phyloP scores from a whole-genome alignment of 2,888 invertebrate genomes.

The Melipona bicolor region DNA sequence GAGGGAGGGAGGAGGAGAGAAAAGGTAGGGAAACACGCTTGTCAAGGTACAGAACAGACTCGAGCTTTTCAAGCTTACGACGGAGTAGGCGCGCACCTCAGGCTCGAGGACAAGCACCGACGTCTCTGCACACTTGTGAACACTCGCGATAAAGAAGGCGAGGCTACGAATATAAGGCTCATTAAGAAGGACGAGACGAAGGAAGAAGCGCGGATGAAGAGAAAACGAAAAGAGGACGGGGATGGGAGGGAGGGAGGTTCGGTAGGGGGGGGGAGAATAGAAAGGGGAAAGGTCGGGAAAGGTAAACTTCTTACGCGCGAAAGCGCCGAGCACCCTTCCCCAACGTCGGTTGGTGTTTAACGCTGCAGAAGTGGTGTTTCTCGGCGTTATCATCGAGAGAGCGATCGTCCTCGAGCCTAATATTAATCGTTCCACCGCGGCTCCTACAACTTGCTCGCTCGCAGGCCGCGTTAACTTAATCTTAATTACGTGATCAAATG shows the following conservation, averaged over 20 bases:
- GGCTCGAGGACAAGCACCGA: conserved; percentile 84
- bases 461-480: conserved; percentile 62
- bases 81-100: conserved; percentile 81
- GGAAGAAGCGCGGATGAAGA: conserved; percentile 19
- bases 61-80: conserved; percentile 80
- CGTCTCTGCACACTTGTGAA: conserved; percentile 77
- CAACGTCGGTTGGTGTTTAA: conserved; percentile 45
- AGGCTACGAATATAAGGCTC: conserved; percentile 76
- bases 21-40: conserved; percentile 59
- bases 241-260: too few relatives aligned
- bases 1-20: conserved; percentile 32
- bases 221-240: neutral
- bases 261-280: neutral
- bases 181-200: conserved; percentile 63
- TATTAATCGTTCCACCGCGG: conserved; percentile 74
- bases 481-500: conserved; percentile 65
- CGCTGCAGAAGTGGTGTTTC: conserved; percentile 29
- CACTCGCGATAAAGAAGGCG: conserved; percentile 71
- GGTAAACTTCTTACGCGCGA: conserved; percentile 46
- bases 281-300: conserved; percentile 12
- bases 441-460: conserved; percentile 45
- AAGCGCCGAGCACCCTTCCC: conserved; percentile 43
- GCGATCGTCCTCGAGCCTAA: conserved; percentile 84
- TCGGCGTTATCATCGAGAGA: conserved; percentile 58
- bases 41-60: conserved; percentile 83